Evolutionary conservation across 2,797 vertebrate genomes (phyloP).

Genomic region (Brachyalestes nurse): DNA sequence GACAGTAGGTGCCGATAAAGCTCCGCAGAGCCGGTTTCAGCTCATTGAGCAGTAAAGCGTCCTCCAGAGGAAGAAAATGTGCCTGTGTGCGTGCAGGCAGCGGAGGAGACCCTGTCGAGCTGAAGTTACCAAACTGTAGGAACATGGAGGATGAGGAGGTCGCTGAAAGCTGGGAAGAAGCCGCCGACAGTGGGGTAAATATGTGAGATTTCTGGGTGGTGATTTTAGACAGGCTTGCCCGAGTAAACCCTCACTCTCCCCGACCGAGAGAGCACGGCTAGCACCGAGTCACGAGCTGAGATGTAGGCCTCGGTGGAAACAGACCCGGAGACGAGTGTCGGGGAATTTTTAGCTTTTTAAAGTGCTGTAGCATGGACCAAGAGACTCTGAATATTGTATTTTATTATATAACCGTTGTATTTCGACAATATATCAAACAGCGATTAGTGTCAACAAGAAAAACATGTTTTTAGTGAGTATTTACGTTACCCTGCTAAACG

Average conservation of each 20-base stretch:
- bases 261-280: neutral
- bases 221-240: too few relatives aligned
- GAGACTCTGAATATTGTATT: neutral
- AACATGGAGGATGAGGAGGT: slow-evolving; percentile 95
- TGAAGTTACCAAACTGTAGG: slow-evolving; percentile 66
- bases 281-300: slow-evolving; percentile 32
- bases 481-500: neutral
- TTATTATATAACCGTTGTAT: neutral
- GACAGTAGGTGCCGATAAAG: slow-evolving; percentile 49
- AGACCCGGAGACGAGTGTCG: slow-evolving; percentile 8
- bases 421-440: neutral
- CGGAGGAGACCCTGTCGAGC: slow-evolving; percentile 54
- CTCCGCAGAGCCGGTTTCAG: neutral
- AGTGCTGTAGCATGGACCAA: neutral
- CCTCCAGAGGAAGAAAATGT: slow-evolving; percentile 51
- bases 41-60: neutral
- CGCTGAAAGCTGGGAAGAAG: slow-evolving; percentile 94
- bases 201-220: slow-evolving; percentile 25
- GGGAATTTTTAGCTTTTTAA: neutral
- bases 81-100: slow-evolving; percentile 50
- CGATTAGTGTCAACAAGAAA: neutral
- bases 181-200: slow-evolving; percentile 90
- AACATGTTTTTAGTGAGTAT: neutral
- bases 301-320: slow-evolving; percentile 58
- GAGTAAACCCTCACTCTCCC: too few relatives aligned